Evolutionary conservation across 2,888 invertebrate species (phyloP), one percentile per base, ranked within the genome.

Genomic region (Yponomeuta cagnagella): DNA sequence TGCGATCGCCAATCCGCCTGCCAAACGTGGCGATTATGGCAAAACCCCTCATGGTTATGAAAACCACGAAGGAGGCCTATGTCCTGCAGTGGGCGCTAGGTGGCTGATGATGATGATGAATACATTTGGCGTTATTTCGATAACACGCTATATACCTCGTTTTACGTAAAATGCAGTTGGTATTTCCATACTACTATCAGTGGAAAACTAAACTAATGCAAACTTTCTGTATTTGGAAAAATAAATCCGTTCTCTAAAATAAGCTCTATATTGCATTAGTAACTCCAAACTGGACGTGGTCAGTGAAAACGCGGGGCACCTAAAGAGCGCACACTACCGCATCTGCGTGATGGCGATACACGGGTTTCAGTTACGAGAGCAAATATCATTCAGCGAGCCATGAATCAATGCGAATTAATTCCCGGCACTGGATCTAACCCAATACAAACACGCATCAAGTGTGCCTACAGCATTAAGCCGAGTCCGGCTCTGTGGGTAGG

Each of bases 371-470:
- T 43, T 43, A 23, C 68, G 23, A 48, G 30, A 30, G 52, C 68
- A 68, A 52, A 68, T 31, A 52, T 52, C 23, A 48, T 48, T 31
- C 68, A 30, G 23, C 52, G 30, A 67, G n/a, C 67, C 67, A 37
- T 67, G 67, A n/a, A 68, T 68, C 68, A 52, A 52, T 52, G 48
- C 31, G 68, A 68, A 68, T 68, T 68, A 68, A 68, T 68, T 68
- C 68, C 68, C 37, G 37, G 43, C 52, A 58, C 52, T 30, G 67
- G n/a, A n/a, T 67, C 37, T 43, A 68, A 23, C 68, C 68, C 43
- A 68, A 68, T 30, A 68, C 68, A 68, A 48, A 68, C 31, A 68
- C 68, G 58, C 68, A 30, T 48, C 68, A 23, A 52, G 23, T 52
- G 63, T 65, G 33, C 65, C 30, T 23, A 65, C 65, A 12, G 30